Conservation (phyloP, 2,797 vertebrate genomes). For the Bovichtus variegatus region DNA sequence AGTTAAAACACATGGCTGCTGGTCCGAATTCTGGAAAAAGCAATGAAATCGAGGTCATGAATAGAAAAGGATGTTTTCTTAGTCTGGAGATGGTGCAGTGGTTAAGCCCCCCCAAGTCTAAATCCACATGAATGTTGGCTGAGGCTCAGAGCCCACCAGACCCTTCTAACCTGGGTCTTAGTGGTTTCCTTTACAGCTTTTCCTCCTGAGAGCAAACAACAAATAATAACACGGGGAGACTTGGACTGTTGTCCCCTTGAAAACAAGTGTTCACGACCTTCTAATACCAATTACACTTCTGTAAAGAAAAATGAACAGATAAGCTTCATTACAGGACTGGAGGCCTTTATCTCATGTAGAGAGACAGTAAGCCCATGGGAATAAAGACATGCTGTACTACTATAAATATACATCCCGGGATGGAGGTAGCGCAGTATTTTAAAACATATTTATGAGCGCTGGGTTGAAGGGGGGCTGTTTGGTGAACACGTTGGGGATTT, state of each 20-base stretch:
- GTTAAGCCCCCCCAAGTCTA: slow-evolving; percentile 30
- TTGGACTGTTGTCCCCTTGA: slow-evolving; percentile 17
- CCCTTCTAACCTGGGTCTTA: slow-evolving; percentile 55
- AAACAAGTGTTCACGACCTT: slow-evolving; percentile 15
- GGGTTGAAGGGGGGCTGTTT: slow-evolving; percentile 48
- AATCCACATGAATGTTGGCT: slow-evolving; percentile 58
- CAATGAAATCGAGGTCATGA: slow-evolving; percentile 38
- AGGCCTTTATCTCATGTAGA: slow-evolving; percentile 2
- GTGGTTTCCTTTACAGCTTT: slow-evolving; percentile 44
- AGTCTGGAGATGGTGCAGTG: slow-evolving; percentile 49
- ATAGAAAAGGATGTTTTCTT: slow-evolving; percentile 67
- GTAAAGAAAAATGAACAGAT: slow-evolving; percentile 5
- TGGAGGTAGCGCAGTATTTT: slow-evolving; percentile 34
- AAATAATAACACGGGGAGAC: slow-evolving; percentile 31
- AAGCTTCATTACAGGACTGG: background rate
- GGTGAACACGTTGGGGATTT: slow-evolving; percentile 42
- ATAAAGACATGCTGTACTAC: slow-evolving; percentile 28
- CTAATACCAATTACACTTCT: background rate
- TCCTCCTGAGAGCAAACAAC: slow-evolving; percentile 20
- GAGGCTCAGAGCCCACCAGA: slow-evolving; percentile 47
- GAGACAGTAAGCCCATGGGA: slow-evolving; percentile 27
- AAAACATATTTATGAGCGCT: slow-evolving; percentile 59
- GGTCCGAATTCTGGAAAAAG: slow-evolving; percentile 15
- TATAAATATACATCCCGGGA: slow-evolving; percentile 48
- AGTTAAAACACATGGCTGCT: slow-evolving; percentile 5